Evolutionary conservation across 2,797 vertebrate species (phyloP), one percentile per base, ranked within the genome.

Genomic region (Phataginus tricuspis): DNA sequence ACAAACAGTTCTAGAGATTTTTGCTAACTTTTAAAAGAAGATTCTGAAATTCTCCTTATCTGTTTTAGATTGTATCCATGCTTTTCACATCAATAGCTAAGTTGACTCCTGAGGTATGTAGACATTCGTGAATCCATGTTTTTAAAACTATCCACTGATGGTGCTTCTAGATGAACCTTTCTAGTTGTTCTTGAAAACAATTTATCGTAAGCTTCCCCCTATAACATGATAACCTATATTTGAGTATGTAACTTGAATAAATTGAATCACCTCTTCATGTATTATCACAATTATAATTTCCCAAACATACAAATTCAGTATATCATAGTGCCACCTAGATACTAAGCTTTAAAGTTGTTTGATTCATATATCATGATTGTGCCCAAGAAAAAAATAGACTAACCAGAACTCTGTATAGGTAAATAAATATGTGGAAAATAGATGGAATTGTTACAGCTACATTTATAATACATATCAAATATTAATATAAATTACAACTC

Each of bases 1-100:
- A 88, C 74, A 91, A 93, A 63, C 4, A 71, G 2, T 59, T 42
- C 83, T 12, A 4, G 95, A 89, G 3, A 57, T 90, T 96, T 95
- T 94, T 89, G 13, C 5, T 90, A 9, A 90, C 83, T 82, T 97
- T 97, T 93, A 84, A 98, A 95, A 98, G 55, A 83, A 94, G 97
- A 96, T 95, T 96, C 92, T 98, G 4, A 98, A 97, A 91, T 92
- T 37, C 4, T 97, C 92, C 37, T 95, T 95, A 98, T 97, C 45
- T 98, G 59, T 98, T 98, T 86, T 98, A 99, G 99, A 99, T 99
- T 74, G 99, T 99, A 93, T 99, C 99, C 19, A 99, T 99, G 99
- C 99, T 99, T 96, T 99, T 99, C 98, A 99, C 99, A 77, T 99
- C 99, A 88, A 99, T 99, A 95, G 99, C 99, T 39, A 99, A 99